Evolutionary conservation across 2,888 invertebrate species (phyloP), one percentile per base, ranked within the genome.

Genomic region (Xanthia icteritia): DNA sequence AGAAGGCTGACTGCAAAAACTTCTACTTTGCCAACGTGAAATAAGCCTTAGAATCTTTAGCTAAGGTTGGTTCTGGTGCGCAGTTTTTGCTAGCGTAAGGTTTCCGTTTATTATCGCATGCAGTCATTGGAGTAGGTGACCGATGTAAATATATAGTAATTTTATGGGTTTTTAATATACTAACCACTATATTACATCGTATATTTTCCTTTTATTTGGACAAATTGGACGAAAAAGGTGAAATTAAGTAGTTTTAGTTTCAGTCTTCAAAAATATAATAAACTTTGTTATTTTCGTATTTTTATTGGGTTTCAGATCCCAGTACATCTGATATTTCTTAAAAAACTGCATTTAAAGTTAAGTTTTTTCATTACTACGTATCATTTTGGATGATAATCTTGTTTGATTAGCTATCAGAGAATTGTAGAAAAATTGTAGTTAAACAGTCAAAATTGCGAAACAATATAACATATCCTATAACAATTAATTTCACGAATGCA

Each of bases 1-100:
- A 96, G 94, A 93, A 96, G 93, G 93, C 92, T 96, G 96, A 92
- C 92, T 93, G 93, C 95, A 94, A 94, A 94, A 94, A 94, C 94
- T 85, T 77, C 63, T 15, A 11, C 58, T 73, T 36, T 60, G 8
- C 31, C 78, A 85, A 68, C 61, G 82, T 73, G 90, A 86, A 89
- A 51, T 90, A 36, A 27, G 67, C 83, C 69, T 86, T 92, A 83
- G 11, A 0, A 0, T 5, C 6, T n/a, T 3, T 17, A 0, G 1
- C 20, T 86, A 92, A 77, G 85, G 90, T 85, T 72, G 66, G 67
- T 81, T 91, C 91, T 94, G 45, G 77, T 61, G 76, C 83, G 81
- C 0, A 15, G n/a, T 58, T 58, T 58, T 54, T 9, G 36, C 9
- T 5, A 48, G 83, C 74, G 83, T 79, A 77, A 89, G 79, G 89